Evolutionary conservation across 2,113 vertebrate species (phyloP), one percentile per base, ranked within the genome.

Genomic region (Sitta europaea): DNA sequence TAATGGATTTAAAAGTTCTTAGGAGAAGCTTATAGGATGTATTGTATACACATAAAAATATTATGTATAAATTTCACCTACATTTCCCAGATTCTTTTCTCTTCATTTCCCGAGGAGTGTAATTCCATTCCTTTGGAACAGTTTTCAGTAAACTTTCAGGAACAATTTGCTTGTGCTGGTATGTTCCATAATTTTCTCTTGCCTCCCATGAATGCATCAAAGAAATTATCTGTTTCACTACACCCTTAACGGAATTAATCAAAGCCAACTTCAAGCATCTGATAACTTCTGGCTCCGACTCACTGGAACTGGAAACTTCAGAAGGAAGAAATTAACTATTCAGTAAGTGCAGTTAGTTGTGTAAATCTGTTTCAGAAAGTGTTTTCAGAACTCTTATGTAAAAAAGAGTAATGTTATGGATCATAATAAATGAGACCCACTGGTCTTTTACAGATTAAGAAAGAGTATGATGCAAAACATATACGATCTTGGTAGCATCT

Each of bases 71-170:
- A 86, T 75, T 54, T 70, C 74, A 96, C 97, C 17, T 97, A 99
- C 99, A 98, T 96, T 98, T 98, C 18, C 88, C 94, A 61, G 97
- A 80, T 65, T 98, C 98, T 83, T 97, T 98, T 73, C 92, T 97
- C 91, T 87, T 96, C 73, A 93, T 92, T 90, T 98, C 98, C 72
- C 90, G 93, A 45, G 98, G 94, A 40, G 86, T 92, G 65, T 99
- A 99, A 96, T 98, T 98, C 99, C 99, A 99, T 74, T 99, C 98
- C 91, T 98, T 98, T 8, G 99, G 99, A 90, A 99, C 95, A 25
- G 98, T 99, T 63, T 98, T 97, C 63, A 98, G 96, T 82, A 99
- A 92, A 68, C 86, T 92, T 89, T 98, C 98, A 51, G 98, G 98
- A 94, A 99, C 47, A 43, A 83, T 96, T 70, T 85, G 96, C 80